Base-by-base conservation (phyloP, 2,888 invertebrate species). In the Amorpha juglandis region DNA sequence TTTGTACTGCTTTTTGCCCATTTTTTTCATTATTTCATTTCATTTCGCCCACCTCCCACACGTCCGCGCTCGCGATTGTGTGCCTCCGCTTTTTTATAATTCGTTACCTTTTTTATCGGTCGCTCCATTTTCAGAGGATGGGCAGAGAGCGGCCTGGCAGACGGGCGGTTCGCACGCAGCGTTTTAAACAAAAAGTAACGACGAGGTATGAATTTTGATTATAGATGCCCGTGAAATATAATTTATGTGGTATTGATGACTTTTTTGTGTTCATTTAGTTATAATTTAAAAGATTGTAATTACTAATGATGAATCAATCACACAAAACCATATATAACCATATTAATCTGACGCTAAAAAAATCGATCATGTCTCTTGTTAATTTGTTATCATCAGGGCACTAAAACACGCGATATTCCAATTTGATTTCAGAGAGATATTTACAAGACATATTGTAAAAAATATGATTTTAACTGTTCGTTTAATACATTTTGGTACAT, bases 1-100 rank as follows among this genome's bases (percentile, higher is more conserved):
- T 92, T 92, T 92, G 93, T 92, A 86, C 91, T 92, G 90, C 90
- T 93, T 93, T 93, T 93, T 93, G 92, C 86, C 91, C 92, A 92
- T 93, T 93, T 93, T 92, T 92, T 93, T 92, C 93, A 93, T 93
- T 92, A 92, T 92, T 92, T 92, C 93, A 93, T 93, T 92, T 92
- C 92, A 93, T 93, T 92, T 92, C 92, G 84, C 92, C 92, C 92
- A 84, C 92, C 92, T 83, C 81, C 91, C 88, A 87, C 92, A 90
- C 92, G 90, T 91, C 90, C 92, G 90, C 92, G 91, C 91, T 87
- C 88, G 89, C 91, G 92, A 92, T 91, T 92, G 92, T 90, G 87
- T 85, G 90, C 90, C 90, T 87, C 87, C 90, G 87, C 85, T 91
- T 92, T 93, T 92, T 93, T 93, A 93, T 92, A 92, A 92, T 93